Evolutionary conservation across 2,113 vertebrate genomes (phyloP), one percentile per base, ranked within the genome.

Genomic region (Anas platyrhynchos): DNA sequence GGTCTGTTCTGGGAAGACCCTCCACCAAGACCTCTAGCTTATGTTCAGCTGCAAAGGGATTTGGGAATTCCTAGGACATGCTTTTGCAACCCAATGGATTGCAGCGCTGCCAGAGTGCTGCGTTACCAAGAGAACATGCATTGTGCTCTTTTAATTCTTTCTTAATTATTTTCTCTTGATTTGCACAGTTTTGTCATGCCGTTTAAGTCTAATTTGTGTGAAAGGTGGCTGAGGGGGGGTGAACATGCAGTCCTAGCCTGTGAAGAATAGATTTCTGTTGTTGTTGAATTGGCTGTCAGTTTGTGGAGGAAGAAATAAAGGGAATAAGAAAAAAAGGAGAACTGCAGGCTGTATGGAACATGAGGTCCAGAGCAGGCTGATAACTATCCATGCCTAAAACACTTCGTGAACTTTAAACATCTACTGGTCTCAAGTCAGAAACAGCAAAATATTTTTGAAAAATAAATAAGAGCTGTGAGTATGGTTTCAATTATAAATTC

Each of bases 131-230:
- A 96, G 92, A 97, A 56, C 88, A 2, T 3, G 1, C 13, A 62
- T 84, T 96, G 86, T 90, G 90, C 50, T 69, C 94, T 76, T 93
- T 76, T 96, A 96, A 97, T 97, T 92, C 94, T 89, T 72, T 96
- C 93, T 95, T 97, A 95, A 97, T 97, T 92, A 95, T 96, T 96
- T 97, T 93, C 92, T 85, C 43, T 69, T 34, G 0, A 29, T 88
- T 94, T 90, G 38, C 38, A 2, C 1, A 0, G 29, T 14, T 95
- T 66, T 88, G 67, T 83, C 80, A 23, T 69, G 90, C 80, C 84
- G 65, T 48, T 93, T 72, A 80, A 93, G 72, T 56, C 85, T 88
- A 52, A 23, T 95, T 93, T 84, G 77, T 72, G 77, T 66, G 81
- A 92, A 94, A 86, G 58, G 76, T 84, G 92, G 54, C 62, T 61